phyloP scores from a whole-genome alignment of 2,888 invertebrate species.

The Ormyrus pomaceus region DNA sequence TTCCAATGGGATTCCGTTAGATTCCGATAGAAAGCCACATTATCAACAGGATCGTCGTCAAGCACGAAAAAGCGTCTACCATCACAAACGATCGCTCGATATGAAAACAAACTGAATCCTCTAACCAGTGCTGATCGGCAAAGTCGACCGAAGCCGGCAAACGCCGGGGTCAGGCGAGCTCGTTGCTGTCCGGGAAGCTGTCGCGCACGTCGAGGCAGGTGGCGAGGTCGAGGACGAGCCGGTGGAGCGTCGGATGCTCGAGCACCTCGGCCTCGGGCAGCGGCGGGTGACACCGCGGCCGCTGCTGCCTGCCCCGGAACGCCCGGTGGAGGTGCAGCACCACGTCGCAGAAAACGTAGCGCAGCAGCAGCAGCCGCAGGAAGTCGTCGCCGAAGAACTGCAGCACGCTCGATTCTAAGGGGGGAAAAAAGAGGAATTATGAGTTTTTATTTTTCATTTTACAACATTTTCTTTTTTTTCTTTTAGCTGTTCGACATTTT shows the following conservation, averaged over 20 bases:
- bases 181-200: constrained; percentile 81
- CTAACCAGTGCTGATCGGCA: constrained; percentile 57
- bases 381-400: constrained; percentile 97
- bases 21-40: neutral
- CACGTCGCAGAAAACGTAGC: constrained; percentile 96
- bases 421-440: neutral
- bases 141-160: constrained; percentile 63
- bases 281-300: constrained; percentile 90
- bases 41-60: neutral
- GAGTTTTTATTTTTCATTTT: neutral
- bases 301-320: constrained; percentile 89
- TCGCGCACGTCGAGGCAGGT: constrained; percentile 88
- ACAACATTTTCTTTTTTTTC: neutral
- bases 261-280: constrained; percentile 91
- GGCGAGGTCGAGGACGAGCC: constrained; percentile 89
- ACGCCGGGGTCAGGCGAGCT: constrained; percentile 81
- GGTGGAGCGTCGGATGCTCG: constrained; percentile 88
- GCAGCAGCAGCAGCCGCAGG: constrained; percentile 89
- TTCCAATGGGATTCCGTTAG: too few relatives aligned
- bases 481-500: neutral
- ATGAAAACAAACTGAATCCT: neutral
- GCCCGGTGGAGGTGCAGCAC: constrained; percentile 92
- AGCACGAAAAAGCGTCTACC: too few relatives aligned
- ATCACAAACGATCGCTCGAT: too few relatives aligned
- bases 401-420: constrained; percentile 77